These are phyloP conservation scores for Drosophila glabriapex DNA, from an alignment of 2,888 invertebrate species.

Conservation along the genomic window DNA sequence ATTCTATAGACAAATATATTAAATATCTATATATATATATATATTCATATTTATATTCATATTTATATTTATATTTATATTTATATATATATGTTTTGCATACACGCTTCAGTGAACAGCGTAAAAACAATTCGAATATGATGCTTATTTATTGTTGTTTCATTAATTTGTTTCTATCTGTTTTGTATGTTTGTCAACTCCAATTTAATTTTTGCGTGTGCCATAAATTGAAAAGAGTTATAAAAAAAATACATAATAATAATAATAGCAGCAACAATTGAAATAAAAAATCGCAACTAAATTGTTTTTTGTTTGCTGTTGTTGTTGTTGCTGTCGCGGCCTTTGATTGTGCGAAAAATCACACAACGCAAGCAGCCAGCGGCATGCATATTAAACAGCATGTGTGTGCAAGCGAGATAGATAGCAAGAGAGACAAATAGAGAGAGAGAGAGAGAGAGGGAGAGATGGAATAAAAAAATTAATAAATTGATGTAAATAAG, in stretches of 20 bases:
- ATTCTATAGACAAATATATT: neutral
- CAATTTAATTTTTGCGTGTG: constrained; percentile 37
- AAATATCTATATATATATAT: neutral
- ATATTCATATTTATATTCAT: neutral
- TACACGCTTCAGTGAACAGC: constrained; percentile 15
- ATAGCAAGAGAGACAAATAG: too few species aligned
- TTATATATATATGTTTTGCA: neutral
- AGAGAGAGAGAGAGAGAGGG: too few species aligned
- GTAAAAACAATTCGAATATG: constrained; percentile 18
- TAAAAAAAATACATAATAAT: constrained; percentile 5
- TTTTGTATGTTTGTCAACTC: constrained; percentile 20
- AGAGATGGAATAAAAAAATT: constrained; percentile 41
- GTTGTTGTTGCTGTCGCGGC: constrained; percentile 42
- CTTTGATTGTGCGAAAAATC: constrained; percentile 79
- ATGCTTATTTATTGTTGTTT: constrained; percentile 20
- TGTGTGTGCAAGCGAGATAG: constrained; percentile 12
- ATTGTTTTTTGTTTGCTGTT: constrained; percentile 37
- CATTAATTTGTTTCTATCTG: constrained; percentile 1
- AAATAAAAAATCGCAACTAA: constrained; percentile 56
- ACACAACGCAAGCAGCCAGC: constrained; percentile 67
- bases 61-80: neutral
- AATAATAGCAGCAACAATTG: constrained; percentile 41
- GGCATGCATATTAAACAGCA: constrained; percentile 72
- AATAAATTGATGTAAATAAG: constrained; percentile 75
- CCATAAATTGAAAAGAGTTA: constrained; percentile 40